Evolutionary conservation across 2,888 invertebrate species (phyloP).

Genomic region (Anthophora plumipes): DNA sequence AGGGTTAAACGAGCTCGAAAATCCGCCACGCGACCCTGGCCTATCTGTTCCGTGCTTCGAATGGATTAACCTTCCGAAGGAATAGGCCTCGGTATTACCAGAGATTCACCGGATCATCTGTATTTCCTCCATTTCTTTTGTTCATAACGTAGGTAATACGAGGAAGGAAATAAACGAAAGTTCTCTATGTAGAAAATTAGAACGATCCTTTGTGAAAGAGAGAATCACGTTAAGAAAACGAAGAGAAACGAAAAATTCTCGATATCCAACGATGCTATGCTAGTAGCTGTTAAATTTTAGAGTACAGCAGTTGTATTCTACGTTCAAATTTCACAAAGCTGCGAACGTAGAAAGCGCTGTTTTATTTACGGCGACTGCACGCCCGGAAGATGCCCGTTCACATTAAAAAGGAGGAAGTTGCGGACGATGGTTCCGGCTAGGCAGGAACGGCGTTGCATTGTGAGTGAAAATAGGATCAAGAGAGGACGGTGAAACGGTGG

Average conservation of each 20-base stretch:
- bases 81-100: neutral
- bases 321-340: neutral
- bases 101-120: neutral
- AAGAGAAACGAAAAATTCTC: neutral
- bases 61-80: slow-evolving; percentile 16
- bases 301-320: no score
- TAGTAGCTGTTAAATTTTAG: neutral
- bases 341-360: neutral
- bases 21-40: slow-evolving; percentile 34
- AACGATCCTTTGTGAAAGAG: no score
- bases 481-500: neutral
- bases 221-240: no score
- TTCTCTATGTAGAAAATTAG: no score
- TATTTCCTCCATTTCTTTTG: neutral
- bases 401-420: slow-evolving; percentile 11
- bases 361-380: neutral
- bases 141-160: neutral
- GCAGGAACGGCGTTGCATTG: neutral
- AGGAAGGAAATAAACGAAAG: neutral
- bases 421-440: neutral
- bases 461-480: neutral
- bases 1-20: slow-evolving; percentile 47
- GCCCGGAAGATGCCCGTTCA: slow-evolving; percentile 10
- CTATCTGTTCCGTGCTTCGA: neutral
- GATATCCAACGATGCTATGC: neutral